These are phyloP conservation scores for Amiota minor DNA, from an alignment of 2,888 invertebrate genomes.

Conservation along the genomic window DNA sequence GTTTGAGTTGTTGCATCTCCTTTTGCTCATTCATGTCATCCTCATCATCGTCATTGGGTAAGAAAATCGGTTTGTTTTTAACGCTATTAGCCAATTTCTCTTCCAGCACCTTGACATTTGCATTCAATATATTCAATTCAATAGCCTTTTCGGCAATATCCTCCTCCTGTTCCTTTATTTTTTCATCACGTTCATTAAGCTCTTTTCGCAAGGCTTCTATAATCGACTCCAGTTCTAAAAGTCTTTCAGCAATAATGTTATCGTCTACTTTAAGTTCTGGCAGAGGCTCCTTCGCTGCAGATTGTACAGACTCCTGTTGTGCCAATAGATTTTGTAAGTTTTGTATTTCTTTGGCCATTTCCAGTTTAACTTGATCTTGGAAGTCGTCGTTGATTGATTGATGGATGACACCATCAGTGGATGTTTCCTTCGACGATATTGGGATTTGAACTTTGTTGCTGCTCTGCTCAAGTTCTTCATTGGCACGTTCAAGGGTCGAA, in stretches of 20 bases:
- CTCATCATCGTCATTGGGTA: conserved; percentile 53
- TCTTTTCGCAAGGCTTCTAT: conserved; percentile 74
- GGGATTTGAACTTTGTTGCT: conserved; percentile 67
- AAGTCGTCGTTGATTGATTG: conserved; percentile 36
- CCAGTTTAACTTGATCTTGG: conserved; percentile 59
- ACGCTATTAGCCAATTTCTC: conserved; percentile 67
- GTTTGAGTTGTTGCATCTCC: conserved; percentile 76
- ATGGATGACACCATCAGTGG: conserved; percentile 9
- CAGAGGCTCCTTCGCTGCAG: conserved; percentile 36
- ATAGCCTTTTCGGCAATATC: conserved; percentile 76
- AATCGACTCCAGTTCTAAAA: conserved; percentile 73
- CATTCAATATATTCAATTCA: conserved; percentile 75
- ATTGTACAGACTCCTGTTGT: conserved; percentile 36
- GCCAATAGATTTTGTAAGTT: conserved; percentile 52
- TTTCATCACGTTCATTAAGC: conserved; percentile 75
- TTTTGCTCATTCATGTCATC: conserved; percentile 53
- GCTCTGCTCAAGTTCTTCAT: conserved; percentile 77
- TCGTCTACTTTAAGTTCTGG: conserved; percentile 76
- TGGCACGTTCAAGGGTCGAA: conserved; percentile 64
- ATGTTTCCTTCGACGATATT: conserved; percentile 55
- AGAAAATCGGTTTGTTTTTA: conserved; percentile 66
- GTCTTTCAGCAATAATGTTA: conserved; percentile 69
- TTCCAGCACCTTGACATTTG: conserved; percentile 71
- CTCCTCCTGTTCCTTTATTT: conserved; percentile 76
- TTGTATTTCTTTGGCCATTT: conserved; percentile 68